A percentile compares a stretch with the other conserved stretches of the same genome.
These are phyloP conservation scores for Ochlodes sylvanus DNA, from an alignment of 2,888 invertebrate genomes.

Conservation along the genomic window DNA sequence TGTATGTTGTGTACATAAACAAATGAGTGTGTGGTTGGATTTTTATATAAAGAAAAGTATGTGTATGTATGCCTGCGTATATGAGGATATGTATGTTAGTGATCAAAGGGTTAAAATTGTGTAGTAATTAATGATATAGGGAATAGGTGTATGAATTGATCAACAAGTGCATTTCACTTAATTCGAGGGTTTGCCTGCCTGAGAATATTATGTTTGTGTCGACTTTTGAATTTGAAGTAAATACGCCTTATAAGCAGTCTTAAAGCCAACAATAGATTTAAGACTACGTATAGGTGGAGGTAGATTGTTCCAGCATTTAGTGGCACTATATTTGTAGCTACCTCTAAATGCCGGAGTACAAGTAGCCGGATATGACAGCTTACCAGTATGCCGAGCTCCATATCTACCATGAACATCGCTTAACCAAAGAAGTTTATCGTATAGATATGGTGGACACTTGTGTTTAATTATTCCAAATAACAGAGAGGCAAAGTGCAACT, in stretches of 20 bases:
- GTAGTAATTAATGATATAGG: no score
- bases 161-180: no score
- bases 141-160: no score
- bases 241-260: background rate
- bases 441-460: background rate
- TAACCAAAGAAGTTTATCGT: background rate
- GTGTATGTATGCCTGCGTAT: no score
- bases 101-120: no score
- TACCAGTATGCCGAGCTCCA: background rate
- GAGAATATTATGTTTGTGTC: background rate
- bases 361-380: background rate
- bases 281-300: background rate
- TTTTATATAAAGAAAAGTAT: no score
- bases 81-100: no score
- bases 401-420: background rate
- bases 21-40: no score
- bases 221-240: background rate
- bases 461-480: conserved; percentile 4
- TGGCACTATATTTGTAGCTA: conserved; percentile 1
- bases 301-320: conserved; percentile 5
- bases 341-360: conserved; percentile 26
- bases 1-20: no score
- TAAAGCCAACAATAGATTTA: background rate
- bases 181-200: no score
- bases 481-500: conserved; percentile 2